phyloP scores from a whole-genome alignment of 2,797 vertebrate species.

The Trichosurus vulpecula region DNA sequence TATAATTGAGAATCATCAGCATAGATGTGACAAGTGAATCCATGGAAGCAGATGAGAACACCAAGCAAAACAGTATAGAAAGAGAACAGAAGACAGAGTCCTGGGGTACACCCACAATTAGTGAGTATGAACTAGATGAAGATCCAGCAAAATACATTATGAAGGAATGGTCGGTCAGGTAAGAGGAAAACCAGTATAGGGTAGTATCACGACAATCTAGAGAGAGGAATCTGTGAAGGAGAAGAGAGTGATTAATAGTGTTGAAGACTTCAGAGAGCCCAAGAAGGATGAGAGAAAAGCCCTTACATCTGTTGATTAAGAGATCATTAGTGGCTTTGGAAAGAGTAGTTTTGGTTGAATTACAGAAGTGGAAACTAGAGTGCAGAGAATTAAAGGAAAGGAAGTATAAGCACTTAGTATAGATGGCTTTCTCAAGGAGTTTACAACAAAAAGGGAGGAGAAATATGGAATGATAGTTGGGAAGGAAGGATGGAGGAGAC shows the following conservation, averaged over 20 bases:
- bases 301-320: too few relatives aligned
- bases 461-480: background rate
- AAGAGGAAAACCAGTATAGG: too few relatives aligned
- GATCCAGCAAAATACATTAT: background rate
- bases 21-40: background rate
- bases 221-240: too few relatives aligned
- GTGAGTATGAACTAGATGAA: background rate
- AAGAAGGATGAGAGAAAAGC: too few relatives aligned
- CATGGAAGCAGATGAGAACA: background rate
- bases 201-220: too few relatives aligned
- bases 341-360: too few relatives aligned
- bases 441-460: background rate
- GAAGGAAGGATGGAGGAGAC: background rate
- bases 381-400: background rate
- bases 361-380: background rate
- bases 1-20: background rate
- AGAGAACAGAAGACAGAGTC: background rate
- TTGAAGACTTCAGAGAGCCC: too few relatives aligned
- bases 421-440: background rate
- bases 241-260: too few relatives aligned
- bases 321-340: too few relatives aligned
- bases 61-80: background rate
- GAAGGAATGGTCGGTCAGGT: background rate
- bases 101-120: background rate
- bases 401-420: background rate